Evolutionary conservation across 2,113 vertebrate species (phyloP).

Genomic region (Microcebus murinus): DNA sequence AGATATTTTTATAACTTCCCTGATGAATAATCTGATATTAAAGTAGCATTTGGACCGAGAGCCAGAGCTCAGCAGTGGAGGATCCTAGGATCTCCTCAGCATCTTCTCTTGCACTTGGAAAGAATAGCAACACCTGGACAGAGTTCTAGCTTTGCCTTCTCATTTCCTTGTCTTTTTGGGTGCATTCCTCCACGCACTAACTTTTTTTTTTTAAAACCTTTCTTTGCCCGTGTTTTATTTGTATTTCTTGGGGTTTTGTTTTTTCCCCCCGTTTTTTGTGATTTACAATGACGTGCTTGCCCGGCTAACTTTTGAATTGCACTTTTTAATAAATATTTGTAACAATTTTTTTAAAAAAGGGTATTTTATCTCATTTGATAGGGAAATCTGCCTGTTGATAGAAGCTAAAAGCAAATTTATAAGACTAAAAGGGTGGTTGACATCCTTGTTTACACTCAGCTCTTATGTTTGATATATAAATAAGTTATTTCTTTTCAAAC

Average conservation of each 20-base stretch:
- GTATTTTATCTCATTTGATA: slow-evolving; percentile 61
- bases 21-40: not conserved
- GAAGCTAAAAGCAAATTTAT: slow-evolving; percentile 48
- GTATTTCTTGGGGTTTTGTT: not conserved
- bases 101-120: not conserved
- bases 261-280: not conserved
- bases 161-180: not conserved
- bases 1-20: slow-evolving; percentile 49
- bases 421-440: slow-evolving; percentile 35
- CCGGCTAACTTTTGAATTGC: slow-evolving; percentile 71
- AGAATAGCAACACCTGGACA: not conserved
- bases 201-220: not conserved
- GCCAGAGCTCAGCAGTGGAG: not conserved
- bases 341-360: slow-evolving; percentile 71
- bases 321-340: slow-evolving; percentile 80
- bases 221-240: not conserved
- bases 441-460: slow-evolving; percentile 43
- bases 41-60: not conserved
- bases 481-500: slow-evolving; percentile 64
- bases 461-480: slow-evolving; percentile 40
- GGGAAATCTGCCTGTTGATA: slow-evolving; percentile 30
- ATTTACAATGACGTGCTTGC: slow-evolving; percentile 55
- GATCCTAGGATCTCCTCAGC: not conserved
- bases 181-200: not conserved
- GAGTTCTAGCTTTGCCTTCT: not conserved